Base-by-base conservation (phyloP, 2,888 invertebrate genomes). In the Dryococelus australis region DNA sequence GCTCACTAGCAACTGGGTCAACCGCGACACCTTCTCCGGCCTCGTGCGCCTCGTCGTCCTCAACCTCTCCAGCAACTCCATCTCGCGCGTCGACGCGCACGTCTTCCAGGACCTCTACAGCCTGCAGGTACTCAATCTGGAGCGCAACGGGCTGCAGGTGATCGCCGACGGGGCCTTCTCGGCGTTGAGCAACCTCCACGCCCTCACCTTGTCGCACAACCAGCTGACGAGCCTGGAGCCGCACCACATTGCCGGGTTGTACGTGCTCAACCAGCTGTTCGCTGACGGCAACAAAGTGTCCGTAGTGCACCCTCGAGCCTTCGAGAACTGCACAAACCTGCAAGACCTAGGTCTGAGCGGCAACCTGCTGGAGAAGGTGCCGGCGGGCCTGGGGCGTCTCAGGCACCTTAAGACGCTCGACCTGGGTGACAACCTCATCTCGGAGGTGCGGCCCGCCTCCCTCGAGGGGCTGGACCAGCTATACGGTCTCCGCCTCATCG, bases 361-460 rank as follows among this genome's bases (percentile, higher is more conserved):
- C 88, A 97, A 97, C 93, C 93, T 94, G 91, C 93, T 97, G 90
- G 94, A 94, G 79, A 95, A 95, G 90, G 94, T 96, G 87, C 96
- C 97, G 88, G 94, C 94, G 90, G 96, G 96, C 81, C 94, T 96
- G 89, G 95, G 95, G 90, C 95, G 95, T 90, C 93, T 97, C 89
- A 93, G 94, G 90, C 95, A 95, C 90, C 93, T 98, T 90, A 96
- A 96, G 91, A 96, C 96, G 47, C 93, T 98, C 88, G 97, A 97
- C 93, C 94, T 98, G 90, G 97, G 97, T 85, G 96, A 97, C 93
- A 98, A 98, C 93, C 94, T 94, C 91, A 96, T 98, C 91, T 94
- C 95, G 89, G 93, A 94, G 89, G 94, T 98, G 87, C 94, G 94
- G 88, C 95, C 96, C 91, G 94, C 95, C 88, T 95, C 96, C 86